Evolutionary conservation across 2,888 invertebrate species (phyloP), one percentile per base, ranked within the genome.

Genomic region (Muschampia plurimacula): DNA sequence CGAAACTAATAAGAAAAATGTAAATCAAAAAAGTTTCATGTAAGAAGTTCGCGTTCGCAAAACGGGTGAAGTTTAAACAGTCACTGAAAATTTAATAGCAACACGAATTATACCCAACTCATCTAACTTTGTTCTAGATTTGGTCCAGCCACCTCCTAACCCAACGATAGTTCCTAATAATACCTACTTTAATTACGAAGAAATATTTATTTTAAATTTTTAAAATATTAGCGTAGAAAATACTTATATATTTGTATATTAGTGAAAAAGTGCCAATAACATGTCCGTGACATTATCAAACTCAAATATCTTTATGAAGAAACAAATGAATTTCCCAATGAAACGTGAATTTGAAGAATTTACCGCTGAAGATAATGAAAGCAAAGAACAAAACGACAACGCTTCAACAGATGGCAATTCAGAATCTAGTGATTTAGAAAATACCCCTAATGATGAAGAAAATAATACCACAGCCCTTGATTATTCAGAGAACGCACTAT

Each of bases 151-250:
- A 88, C 90, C 92, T 91, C 92, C 90, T 88, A 86, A 91, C 87
- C 93, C 93, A 95, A 95, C 95, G 95, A 95, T 93, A 95, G 95
- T 95, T 95, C 95, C 95, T 95, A 95, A 84, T 86, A 93, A 88
- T 95, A 95, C 94, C 95, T 95, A 94, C 85, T 85, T 84, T 86
- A 92, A 91, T 87, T 87, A 91, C 85, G 85, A 88, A 92, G 87
- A 91, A 84, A 92, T 90, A 90, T 88, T 89, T 93, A 93, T 92
- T 92, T 90, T 92, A 89, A 86, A 89, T 91, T 91, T 80, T 76
- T 80, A 89, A 84, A 83, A 83, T 82, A 80, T 83, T 77, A 75
- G 75, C 80, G 82, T 87, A 86, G 86, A 81, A 83, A 84, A 82
- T 80, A 79, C 84, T 78, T 80, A 79, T 79, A 80, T 78, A 74